Base-by-base conservation (phyloP, 2,797 vertebrate genomes). In the Tamandua tetradactyla region DNA sequence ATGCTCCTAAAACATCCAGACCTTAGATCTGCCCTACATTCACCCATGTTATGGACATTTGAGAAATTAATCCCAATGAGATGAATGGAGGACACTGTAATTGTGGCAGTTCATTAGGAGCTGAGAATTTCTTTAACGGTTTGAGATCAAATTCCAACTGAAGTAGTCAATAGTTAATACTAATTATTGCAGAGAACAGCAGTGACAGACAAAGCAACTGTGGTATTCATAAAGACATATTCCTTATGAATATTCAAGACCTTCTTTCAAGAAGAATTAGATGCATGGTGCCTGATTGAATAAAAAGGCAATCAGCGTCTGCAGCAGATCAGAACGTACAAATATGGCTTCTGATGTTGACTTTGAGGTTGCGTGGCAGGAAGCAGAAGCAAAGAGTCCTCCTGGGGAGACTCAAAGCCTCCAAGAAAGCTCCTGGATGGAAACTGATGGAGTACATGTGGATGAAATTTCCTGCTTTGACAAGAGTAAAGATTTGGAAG, bases 161-260 rank as follows among this genome's bases (percentile, higher is more conserved):
- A 89, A 68, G 78, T 52, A 87, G 57, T 78, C 87, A 52, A 74
- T 82, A 91, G 79, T 94, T 94, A 95, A 95, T 52, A 81, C 68
- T 95, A 89, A 91, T 93, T 75, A 89, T 75, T 92, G 78, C 49
- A 72, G 69, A 97, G 92, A 89, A 81, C 82, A 87, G 57, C 78
- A 89, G 69, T 93, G 87, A 82, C 87, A 95, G 88, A 96, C 44
- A 95, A 95, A 96, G 81, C 37, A 93, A 89, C 92, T 74, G 37
- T 44, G 86, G 81, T 89, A 92, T 75, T 85, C 59, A 86, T 94
- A 78, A 96, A 96, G 78, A 80, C 17, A 42, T 44, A 44, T 15
- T 91, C 64, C n/a, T 96, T 57, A 92, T 96, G 74, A 97, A 97
- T 96, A 97, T 94, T 96, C 69, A 97, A 71, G 25, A 25, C 52